phyloP scores from a whole-genome alignment of 2,797 vertebrate species.

The Amblyraja radiata region DNA sequence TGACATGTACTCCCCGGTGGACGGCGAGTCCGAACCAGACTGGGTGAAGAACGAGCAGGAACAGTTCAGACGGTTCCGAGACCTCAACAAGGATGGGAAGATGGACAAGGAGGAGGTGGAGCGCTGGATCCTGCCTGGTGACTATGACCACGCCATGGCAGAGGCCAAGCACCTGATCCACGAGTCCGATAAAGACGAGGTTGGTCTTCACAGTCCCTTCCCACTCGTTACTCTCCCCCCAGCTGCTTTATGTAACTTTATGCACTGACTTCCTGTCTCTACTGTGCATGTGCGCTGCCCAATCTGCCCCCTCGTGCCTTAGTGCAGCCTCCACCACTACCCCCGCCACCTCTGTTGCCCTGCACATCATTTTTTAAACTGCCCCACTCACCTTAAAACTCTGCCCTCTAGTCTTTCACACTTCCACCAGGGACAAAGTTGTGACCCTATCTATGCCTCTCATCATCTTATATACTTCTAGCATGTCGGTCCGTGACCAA shows the following conservation, averaged over 20 bases:
- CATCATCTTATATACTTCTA: too few relatives aligned
- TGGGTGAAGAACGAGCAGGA: conserved; percentile 76
- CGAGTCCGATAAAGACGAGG: conserved; percentile 73
- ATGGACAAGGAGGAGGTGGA: conserved; percentile 67
- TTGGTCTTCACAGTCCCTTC: conserved; percentile 44
- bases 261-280: too few relatives aligned
- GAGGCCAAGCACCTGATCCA: conserved; percentile 79
- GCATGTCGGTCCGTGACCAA: too few relatives aligned
- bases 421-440: too few relatives aligned
- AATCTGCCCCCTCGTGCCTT: too few relatives aligned
- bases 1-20: conserved; percentile 68
- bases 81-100: conserved; percentile 73
- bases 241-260: neutral
- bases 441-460: too few relatives aligned
- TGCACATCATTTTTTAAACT: neutral
- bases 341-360: neutral
- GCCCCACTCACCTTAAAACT: neutral
- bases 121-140: conserved; percentile 74
- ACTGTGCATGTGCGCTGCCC: too few relatives aligned
- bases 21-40: conserved; percentile 61
- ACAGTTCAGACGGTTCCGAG: conserved; percentile 74
- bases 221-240: too few relatives aligned
- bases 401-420: too few relatives aligned
- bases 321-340: too few relatives aligned
- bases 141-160: conserved; percentile 74